A percentile compares a stretch with the other conserved stretches of the same genome.
These are phyloP conservation scores for Villa cingulata DNA, from an alignment of 2,888 invertebrate genomes.

Conservation along the genomic window DNA sequence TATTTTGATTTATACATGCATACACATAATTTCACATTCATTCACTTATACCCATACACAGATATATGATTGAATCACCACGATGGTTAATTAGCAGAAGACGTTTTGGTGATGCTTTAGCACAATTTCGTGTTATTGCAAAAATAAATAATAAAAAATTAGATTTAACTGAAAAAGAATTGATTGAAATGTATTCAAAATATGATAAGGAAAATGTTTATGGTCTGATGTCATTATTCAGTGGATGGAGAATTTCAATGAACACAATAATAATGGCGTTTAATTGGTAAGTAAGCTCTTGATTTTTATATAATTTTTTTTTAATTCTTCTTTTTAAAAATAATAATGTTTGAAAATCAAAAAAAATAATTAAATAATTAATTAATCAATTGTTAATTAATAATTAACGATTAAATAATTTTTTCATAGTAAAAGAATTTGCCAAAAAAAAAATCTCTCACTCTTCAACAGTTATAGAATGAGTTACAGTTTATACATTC, in stretches of 20 bases:
- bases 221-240: slow-evolving; percentile 44
- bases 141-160: slow-evolving; percentile 39
- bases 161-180: slow-evolving; percentile 33
- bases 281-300: slow-evolving; percentile 38
- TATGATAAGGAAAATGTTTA: slow-evolving; percentile 34
- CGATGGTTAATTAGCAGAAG: slow-evolving; percentile 47
- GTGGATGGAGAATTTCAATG: slow-evolving; percentile 40
- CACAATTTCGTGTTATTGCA: slow-evolving; percentile 41
- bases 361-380: too few relatives aligned
- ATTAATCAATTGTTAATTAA: too few relatives aligned
- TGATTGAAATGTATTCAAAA: slow-evolving; percentile 33
- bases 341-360: too few relatives aligned
- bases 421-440: too few relatives aligned
- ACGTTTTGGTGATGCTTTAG: slow-evolving; percentile 37
- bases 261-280: slow-evolving; percentile 42
- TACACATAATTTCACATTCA: background rate
- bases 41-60: slow-evolving; percentile 20
- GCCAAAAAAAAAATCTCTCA: too few relatives aligned
- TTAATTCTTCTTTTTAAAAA: too few relatives aligned
- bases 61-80: slow-evolving; percentile 50
- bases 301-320: too few relatives aligned
- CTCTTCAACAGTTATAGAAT: too few relatives aligned
- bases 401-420: too few relatives aligned
- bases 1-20: too few relatives aligned
- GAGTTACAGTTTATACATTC: too few relatives aligned